Percentiles rank a stretch among this genome's conserved stretches.
These are phyloP conservation scores for Teleogryllus occipitalis DNA, from an alignment of 1,140 invertebrate genomes.

Conservation along the genomic window DNA sequence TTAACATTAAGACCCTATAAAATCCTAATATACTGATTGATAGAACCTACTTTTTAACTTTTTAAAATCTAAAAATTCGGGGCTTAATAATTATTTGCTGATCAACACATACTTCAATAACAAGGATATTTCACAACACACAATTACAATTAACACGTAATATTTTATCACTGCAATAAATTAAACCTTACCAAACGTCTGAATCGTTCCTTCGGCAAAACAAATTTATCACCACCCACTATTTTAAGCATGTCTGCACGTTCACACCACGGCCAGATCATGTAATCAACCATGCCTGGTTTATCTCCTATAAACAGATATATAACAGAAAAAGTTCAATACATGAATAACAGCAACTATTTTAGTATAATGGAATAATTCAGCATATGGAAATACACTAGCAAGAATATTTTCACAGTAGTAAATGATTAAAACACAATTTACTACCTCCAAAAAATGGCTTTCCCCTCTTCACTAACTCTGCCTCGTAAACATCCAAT, in stretches of 20 bases:
- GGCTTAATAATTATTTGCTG: no score
- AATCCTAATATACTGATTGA: no score
- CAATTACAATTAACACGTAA: no score
- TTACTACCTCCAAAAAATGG: conserved; percentile 55
- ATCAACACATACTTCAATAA: no score
- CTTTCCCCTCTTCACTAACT: conserved; percentile 51
- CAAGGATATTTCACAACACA: no score
- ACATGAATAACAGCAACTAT: not conserved
- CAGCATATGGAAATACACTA: not conserved
- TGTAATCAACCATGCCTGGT: conserved; percentile 79
- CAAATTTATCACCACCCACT: conserved; percentile 45
- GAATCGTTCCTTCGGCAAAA: conserved; percentile 39
- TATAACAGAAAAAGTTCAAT: not conserved
- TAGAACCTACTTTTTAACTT: no score
- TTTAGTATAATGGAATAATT: not conserved
- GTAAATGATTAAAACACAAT: no score
- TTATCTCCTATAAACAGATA: conserved; percentile 31
- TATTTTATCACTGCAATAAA: no score
- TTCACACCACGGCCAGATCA: conserved; percentile 88
- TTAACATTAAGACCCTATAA: no score
- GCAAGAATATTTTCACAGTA: no score
- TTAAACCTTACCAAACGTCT: conserved; percentile 37
- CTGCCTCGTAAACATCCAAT: conserved; percentile 56
- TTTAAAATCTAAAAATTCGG: no score
- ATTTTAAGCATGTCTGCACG: conserved; percentile 48